Base-by-base conservation (phyloP, 2,113 vertebrate genomes). In the Dromaius novaehollandiae region DNA sequence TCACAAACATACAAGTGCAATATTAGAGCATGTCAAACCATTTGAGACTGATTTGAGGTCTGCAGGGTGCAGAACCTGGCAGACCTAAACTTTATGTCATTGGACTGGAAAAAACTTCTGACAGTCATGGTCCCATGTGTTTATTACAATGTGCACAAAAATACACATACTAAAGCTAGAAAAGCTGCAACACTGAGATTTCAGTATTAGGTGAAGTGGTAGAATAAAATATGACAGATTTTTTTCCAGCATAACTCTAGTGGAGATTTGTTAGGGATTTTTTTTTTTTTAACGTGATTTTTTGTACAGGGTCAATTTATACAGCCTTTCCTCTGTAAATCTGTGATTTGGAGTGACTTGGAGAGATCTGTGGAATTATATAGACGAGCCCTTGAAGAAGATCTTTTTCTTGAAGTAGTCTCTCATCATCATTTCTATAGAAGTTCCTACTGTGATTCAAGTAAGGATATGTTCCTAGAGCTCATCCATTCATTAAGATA, bases 31-130 rank as follows among this genome's bases (percentile, higher is more conserved):
- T 26, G 44, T 85, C 56, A 85, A 78, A 46, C 32, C 91, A 86
- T 77, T 50, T 86, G 94, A 96, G 96, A 97, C 46, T 95, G 92
- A 97, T 96, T 93, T 96, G 91, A 96, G 73, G n/a, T 89, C 55
- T 46, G 42, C 38, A 95, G 82, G 11, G 13, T 79, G 25, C 55
- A 81, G 46, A 73, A 56, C 16, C 66, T 95, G 50, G 88, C 95
- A 89, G 36, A 77, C 20, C 53, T 82, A 69, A 90, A 82, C 61
- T 94, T 92, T 38, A 32, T 58, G n/a, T 46, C 50, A 81, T 53
- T n/a, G 58, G 26, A 84, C 55, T 19, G 25, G 51, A 88, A 93
- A 93, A 81, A 89, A 88, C 22, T 51, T 86, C 51, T 92, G 82
- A 76, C 84, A 94, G 48, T 86, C 74, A 51, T 42, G 85, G 50